Evolutionary conservation across 30 jellyfish, hydroid and myxozoan genomes (phyloP).

Genomic region (Catostylus mosaicus): DNA sequence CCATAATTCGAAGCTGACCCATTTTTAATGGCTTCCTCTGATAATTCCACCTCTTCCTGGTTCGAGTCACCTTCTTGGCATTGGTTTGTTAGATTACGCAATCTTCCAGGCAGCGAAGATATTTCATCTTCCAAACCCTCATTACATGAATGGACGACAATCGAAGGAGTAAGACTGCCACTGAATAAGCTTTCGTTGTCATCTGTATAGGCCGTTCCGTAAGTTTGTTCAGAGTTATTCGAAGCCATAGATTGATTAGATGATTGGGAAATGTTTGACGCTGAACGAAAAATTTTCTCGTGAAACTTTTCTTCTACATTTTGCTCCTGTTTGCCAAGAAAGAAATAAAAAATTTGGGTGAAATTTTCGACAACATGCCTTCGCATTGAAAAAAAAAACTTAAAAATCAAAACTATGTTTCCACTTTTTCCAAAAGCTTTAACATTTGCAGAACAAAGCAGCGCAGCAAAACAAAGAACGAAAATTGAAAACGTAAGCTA

Average conservation of each 20-base stretch:
- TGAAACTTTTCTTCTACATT: too few relatives aligned
- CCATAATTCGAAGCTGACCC: slow-evolving; percentile 1
- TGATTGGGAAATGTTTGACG: slow-evolving; percentile 45
- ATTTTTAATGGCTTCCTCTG: background rate
- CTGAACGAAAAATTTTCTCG: slow-evolving; percentile 2
- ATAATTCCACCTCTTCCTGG: background rate
- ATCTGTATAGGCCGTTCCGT: slow-evolving; percentile 23
- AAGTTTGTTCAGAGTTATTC: slow-evolving; percentile 37
- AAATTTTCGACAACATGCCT: too few relatives aligned
- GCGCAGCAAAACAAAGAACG: too few relatives aligned
- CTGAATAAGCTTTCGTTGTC: slow-evolving; percentile 46
- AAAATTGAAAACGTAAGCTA: too few relatives aligned
- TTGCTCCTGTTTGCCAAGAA: too few relatives aligned
- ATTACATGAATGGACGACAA: slow-evolving; percentile 15
- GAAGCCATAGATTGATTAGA: slow-evolving; percentile 43
- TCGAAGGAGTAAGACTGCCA: slow-evolving; percentile 53
- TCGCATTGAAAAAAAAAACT: too few relatives aligned
- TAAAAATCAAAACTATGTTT: too few relatives aligned
- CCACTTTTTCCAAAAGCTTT: too few relatives aligned
- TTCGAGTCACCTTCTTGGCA: background rate
- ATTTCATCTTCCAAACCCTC: slow-evolving; percentile 30
- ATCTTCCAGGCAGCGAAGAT: slow-evolving; percentile 5
- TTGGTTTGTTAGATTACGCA: background rate
- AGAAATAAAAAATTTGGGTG: too few relatives aligned
- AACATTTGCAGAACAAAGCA: too few relatives aligned